Evolutionary conservation across 2,113 vertebrate species (phyloP), one percentile per base, ranked within the genome.

Genomic region (Pseudopodoces humilis): DNA sequence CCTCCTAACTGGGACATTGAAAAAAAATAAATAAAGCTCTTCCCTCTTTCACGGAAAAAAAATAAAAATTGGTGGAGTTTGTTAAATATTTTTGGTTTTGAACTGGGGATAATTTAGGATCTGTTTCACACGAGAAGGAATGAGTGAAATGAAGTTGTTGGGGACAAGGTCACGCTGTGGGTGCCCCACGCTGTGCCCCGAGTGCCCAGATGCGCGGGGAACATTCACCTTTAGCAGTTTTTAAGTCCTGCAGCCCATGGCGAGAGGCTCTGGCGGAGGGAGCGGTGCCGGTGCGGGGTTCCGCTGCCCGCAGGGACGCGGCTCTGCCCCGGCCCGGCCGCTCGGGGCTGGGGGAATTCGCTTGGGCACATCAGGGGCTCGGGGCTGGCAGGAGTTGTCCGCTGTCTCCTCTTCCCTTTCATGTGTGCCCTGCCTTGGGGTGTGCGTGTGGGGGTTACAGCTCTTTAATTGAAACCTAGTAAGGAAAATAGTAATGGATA

Each of bases 401-500:
- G 16, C 25, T 37, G 67, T 41, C 53, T 60, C 25, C 20, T 50
- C 69, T 81, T 76, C 37, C 41, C 79, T 95, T 82, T 89, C 90
- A 50, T 90, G 68, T 63, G 1, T 74, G 68, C 83, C 90, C 87
- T 59, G 94, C 86, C 85, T 68, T 52, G 78, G 74, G 85, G 80
- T 88, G 69, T 60, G 87, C 58, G 77, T 22, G 69, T 13, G 77
- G 94, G 82, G 92, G 74, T 65, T 68, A 56, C 49, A 58, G 84
- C 88, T 96, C 95, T 96, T 88, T 95, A 96, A 97, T 71, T 97
- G 98, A 98, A 98, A 98, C 97, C 96, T 92, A 97, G 96, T 76
- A 96, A 59, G 92, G 95, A 89, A 97, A 96, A 95, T 76, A 95
- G 97, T 98, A 98, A 98, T 97, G 90, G 98, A 98, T 97, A 97